These are phyloP conservation scores for Tridacna gigas DNA, from an alignment of 2,888 invertebrate genomes.

Conservation along the genomic window DNA sequence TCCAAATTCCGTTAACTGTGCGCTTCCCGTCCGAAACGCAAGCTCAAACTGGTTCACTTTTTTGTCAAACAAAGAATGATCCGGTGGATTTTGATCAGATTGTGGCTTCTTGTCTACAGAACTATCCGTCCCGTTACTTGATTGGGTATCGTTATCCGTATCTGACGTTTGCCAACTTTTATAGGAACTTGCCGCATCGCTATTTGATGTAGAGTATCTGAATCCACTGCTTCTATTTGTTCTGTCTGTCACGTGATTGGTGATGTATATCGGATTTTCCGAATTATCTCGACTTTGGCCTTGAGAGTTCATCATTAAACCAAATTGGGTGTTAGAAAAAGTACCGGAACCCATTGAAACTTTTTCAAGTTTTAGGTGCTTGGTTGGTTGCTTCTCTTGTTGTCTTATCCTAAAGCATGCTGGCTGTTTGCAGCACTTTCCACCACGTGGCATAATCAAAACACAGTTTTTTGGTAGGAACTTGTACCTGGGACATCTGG, in stretches of 20 bases:
- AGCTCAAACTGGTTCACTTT: too few relatives aligned
- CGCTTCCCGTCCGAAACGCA: too few relatives aligned
- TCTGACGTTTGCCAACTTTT: too few relatives aligned
- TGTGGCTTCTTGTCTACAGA: too few relatives aligned
- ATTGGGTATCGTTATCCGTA: too few relatives aligned
- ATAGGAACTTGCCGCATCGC: neutral
- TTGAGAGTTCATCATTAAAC: neutral
- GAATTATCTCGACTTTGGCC: neutral
- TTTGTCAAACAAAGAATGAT: too few relatives aligned
- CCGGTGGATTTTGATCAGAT: too few relatives aligned
- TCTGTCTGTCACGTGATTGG: neutral
- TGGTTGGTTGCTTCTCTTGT: neutral
- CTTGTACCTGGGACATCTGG: slow-evolving; percentile 41
- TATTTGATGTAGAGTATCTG: neutral
- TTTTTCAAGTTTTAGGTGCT: neutral
- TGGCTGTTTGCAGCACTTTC: slow-evolving; percentile 43
- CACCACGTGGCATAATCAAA: slow-evolving; percentile 30
- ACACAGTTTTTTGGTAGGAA: slow-evolving; percentile 42
- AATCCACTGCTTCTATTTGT: neutral
- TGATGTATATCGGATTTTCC: slow-evolving; percentile 8
- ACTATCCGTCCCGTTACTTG: too few relatives aligned
- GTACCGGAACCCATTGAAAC: neutral
- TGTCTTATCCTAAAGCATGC: slow-evolving; percentile 23
- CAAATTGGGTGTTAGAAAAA: neutral
- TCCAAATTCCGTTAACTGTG: too few relatives aligned